A percentile compares a stretch with the other conserved stretches of the same genome.
phyloP scores from a whole-genome alignment of 2,113 vertebrate species.

The Pelecanus crispus region DNA sequence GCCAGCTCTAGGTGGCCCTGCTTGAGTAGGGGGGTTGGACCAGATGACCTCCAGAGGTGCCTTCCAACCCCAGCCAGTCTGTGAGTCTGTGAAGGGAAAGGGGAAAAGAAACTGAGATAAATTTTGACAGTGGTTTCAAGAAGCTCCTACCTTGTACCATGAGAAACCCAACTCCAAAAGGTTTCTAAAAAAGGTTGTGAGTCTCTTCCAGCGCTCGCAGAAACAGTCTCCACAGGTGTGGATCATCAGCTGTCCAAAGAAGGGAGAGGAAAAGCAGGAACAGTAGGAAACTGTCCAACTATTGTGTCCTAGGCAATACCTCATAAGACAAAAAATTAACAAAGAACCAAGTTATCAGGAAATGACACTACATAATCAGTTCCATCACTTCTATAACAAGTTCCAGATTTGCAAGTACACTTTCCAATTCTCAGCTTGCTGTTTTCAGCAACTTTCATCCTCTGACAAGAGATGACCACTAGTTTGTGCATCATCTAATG shows the following conservation, averaged over 20 bases:
- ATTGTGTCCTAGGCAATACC: background rate
- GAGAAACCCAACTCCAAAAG: background rate
- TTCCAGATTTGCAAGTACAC: background rate
- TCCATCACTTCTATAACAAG: background rate
- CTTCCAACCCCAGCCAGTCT: background rate
- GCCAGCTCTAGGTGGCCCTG: background rate
- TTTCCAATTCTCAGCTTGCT: background rate
- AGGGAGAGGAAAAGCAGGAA: background rate
- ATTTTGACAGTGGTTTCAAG: background rate
- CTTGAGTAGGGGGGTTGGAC: background rate
- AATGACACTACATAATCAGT: background rate
- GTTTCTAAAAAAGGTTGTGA: background rate
- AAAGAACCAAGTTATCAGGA: background rate
- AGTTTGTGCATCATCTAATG: background rate
- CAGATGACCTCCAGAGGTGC: background rate
- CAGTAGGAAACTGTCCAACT: background rate
- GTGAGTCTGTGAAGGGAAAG: background rate
- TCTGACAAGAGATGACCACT: background rate
- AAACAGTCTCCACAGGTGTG: background rate
- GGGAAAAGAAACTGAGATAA: background rate
- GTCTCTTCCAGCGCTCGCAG: background rate
- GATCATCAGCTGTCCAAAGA: background rate
- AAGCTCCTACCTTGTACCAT: background rate
- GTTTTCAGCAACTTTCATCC: background rate
- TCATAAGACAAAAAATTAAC: background rate